A percentile compares a stretch with the other conserved stretches of the same genome.
These are phyloP conservation scores for Neoitamus cyanurus DNA, from an alignment of 2,888 invertebrate species.

Conservation along the genomic window DNA sequence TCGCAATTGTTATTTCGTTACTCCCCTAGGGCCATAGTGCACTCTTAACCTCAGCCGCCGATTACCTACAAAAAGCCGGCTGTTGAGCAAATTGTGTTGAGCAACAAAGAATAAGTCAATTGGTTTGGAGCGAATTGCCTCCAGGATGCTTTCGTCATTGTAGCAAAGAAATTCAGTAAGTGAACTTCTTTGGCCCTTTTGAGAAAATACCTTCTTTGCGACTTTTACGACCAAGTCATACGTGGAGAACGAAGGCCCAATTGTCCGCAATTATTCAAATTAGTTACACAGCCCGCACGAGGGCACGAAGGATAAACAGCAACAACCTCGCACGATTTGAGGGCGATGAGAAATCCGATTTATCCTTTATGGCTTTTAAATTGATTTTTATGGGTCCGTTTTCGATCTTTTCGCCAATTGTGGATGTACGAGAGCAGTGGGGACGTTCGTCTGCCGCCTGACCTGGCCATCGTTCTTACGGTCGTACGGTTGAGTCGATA, in stretches of 20 bases:
- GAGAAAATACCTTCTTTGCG: not conserved
- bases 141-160: not conserved
- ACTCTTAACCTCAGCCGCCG: not conserved
- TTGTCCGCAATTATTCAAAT: conserved; percentile 5
- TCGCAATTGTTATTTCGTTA: too few species aligned
- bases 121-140: not conserved
- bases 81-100: not conserved
- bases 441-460: not conserved
- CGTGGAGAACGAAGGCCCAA: not conserved
- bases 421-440: not conserved
- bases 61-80: not conserved
- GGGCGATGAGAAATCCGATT: conserved; percentile 45
- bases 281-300: not conserved
- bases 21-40: too few species aligned
- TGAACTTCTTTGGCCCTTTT: not conserved
- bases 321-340: conserved; percentile 6
- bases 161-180: not conserved
- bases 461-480: not conserved
- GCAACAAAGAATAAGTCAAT: not conserved
- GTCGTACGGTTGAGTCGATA: not conserved
- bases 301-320: not conserved
- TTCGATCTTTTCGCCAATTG: conserved; percentile 17
- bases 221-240: not conserved
- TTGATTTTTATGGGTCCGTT: conserved; percentile 48
- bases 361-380: conserved; percentile 48